Percentiles rank a stretch among this genome's conserved stretches.
phyloP scores from a whole-genome alignment of 2,888 invertebrate species.

The Eulithis prunata region DNA sequence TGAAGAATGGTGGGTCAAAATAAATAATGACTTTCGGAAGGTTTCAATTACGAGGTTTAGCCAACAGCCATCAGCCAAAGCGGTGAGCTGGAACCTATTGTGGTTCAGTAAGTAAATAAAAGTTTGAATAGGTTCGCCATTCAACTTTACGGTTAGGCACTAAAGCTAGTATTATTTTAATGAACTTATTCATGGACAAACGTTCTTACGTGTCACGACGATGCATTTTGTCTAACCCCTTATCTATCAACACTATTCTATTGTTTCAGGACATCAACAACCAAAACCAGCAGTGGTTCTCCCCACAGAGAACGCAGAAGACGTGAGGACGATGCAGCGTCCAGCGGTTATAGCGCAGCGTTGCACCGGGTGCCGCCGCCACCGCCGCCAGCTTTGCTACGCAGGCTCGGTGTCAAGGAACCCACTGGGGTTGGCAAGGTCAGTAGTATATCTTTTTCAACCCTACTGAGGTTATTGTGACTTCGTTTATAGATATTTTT shows the following conservation, averaged over 20 bases:
- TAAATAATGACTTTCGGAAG: conserved; percentile 60
- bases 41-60: conserved; percentile 57
- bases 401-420: conserved; percentile 90
- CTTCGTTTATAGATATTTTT: background rate
- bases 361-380: conserved; percentile 90
- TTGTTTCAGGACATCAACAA: conserved; percentile 82
- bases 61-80: conserved; percentile 9
- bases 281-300: conserved; percentile 81
- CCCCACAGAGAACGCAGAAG: conserved; percentile 86
- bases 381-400: conserved; percentile 90
- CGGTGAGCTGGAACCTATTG: background rate
- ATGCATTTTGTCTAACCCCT: background rate
- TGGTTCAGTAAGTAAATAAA: background rate
- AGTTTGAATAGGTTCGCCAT: no score
- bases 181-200: no score
- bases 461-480: no score
- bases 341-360: conserved; percentile 88
- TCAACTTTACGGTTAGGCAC: no score
- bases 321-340: conserved; percentile 70
- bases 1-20: conserved; percentile 51
- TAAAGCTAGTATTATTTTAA: no score
- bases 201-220: no score
- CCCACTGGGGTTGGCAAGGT: conserved; percentile 94
- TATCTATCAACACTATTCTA: conserved; percentile 12
- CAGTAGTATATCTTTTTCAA: conserved; percentile 46